phyloP scores from a whole-genome alignment of 2,113 vertebrate species.

The Peucedramus taeniatus region DNA sequence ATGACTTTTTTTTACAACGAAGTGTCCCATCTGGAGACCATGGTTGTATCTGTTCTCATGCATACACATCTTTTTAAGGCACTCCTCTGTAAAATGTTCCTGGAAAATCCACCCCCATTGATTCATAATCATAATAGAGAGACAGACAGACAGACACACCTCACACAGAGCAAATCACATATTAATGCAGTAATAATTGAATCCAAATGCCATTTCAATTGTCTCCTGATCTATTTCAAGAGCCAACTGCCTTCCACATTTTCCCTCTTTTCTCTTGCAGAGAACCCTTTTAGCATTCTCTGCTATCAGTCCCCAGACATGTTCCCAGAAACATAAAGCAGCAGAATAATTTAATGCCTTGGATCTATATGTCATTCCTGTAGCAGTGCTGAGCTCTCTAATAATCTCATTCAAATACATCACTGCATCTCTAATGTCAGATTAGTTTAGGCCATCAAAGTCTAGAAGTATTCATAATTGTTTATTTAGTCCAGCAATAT shows the following conservation, averaged over 20 bases:
- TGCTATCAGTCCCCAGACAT: background rate
- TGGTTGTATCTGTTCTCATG: background rate
- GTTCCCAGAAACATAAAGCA: background rate
- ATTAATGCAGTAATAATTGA: background rate
- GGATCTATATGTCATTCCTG: background rate
- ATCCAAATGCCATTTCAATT: background rate
- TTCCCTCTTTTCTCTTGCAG: background rate
- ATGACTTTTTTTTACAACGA: background rate
- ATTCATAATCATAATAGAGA: background rate
- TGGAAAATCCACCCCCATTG: background rate
- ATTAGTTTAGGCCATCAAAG: background rate
- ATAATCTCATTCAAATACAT: background rate
- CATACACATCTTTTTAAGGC: background rate
- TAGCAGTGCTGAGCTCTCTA: background rate
- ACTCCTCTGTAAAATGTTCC: background rate
- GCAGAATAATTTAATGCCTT: background rate
- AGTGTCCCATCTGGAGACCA: background rate
- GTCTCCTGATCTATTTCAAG: background rate
- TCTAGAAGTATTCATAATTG: background rate
- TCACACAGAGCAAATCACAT: background rate
- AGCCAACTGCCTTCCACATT: background rate
- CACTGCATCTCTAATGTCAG: background rate
- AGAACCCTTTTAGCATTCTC: background rate
- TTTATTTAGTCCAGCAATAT: background rate
- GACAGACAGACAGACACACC: background rate